phyloP scores from a whole-genome alignment of 1,140 invertebrate species.

The Drosophila rufa region DNA sequence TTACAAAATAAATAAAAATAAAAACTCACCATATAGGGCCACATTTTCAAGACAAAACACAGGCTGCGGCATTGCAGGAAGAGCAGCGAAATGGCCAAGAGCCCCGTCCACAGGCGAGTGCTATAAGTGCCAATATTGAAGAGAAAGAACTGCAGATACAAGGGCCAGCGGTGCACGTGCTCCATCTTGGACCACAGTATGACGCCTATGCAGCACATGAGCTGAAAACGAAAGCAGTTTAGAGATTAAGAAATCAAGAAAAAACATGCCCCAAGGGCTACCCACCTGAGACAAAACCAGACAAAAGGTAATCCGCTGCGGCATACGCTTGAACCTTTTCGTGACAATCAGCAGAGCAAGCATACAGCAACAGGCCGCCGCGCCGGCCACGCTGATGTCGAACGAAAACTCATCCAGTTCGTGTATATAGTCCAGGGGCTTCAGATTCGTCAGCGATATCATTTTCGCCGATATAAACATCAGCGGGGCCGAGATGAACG shows the following conservation, averaged over 20 bases:
- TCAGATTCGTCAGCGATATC: constrained; percentile 90
- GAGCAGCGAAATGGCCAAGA: constrained; percentile 92
- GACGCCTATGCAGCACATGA: constrained; percentile 88
- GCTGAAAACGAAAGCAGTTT: constrained; percentile 71
- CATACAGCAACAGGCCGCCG: constrained; percentile 92
- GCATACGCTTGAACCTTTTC: constrained; percentile 91
- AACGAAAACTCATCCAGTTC: constrained; percentile 93
- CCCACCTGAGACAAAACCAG: constrained; percentile 90
- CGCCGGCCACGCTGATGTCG: constrained; percentile 92
- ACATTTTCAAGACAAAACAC: constrained; percentile 91
- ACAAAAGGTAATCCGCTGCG: constrained; percentile 93
- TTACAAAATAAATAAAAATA: not conserved
- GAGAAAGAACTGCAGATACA: constrained; percentile 90
- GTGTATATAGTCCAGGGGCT: constrained; percentile 89
- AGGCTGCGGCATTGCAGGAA: constrained; percentile 93
- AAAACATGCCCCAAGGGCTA: constrained; percentile 62
- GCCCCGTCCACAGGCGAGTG: constrained; percentile 92
- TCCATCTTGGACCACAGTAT: constrained; percentile 88
- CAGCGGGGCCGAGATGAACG: constrained; percentile 96
- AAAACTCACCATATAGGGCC: constrained; percentile 86
- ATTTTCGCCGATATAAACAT: constrained; percentile 98
- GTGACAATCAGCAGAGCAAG: constrained; percentile 91
- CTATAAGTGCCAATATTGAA: constrained; percentile 91
- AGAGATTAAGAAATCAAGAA: not conserved
- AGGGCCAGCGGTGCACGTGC: constrained; percentile 85